Base-by-base conservation (phyloP, 2,113 vertebrate species). In the Barnardius zonarius region DNA sequence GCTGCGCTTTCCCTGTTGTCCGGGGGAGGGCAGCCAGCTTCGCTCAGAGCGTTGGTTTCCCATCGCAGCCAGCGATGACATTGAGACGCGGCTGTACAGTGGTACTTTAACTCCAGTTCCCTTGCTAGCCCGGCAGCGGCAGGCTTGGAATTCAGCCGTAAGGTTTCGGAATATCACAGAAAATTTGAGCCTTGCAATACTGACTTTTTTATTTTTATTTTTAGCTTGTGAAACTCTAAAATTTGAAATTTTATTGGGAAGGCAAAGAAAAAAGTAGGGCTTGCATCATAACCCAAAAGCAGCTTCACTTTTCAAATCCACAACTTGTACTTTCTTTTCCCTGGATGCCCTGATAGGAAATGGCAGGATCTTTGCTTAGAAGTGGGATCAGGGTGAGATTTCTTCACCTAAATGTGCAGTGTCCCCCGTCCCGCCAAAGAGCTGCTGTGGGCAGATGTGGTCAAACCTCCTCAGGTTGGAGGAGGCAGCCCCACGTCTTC, bases 11-110 rank as follows among this genome's bases (percentile, higher is more conserved):
- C 4, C 55, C 28, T 33, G 68, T 73, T 33, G 24, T 54, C 85
- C 63, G 62, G 76, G 16, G 11, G 92, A 8, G 75, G 84, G 76
- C 94, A 80, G 85, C 75, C 46, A 17, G 25, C 59, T 39, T 94
- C 57, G 74, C 76, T 46, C 5, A 31, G 17, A 46, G 8, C 4
- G 1, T 9, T 3, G 4, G 2, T 15, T 54, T 30, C 3, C 37
- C 48, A 0, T 55, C 8, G 17, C 63, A 14, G 35, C 0, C 19
- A 19, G 41, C 41, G 6, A 11, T 10, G 68, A 9, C 43, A 3
- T 17, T 31, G 4, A 2, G 43, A 37, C 11, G 8, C 18, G 41
- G 7, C 17, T 22, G 33, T 17, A n/a, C 68, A 14, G 59, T 48
- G 18, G 1, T 7, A 10, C 4, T 19, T 67, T 5, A 4, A 18